Percentiles rank a stretch among this genome's conserved stretches.
Evolutionary conservation across 2,888 invertebrate genomes (phyloP).

Genomic region (Branchipolynoe longqiensis): DNA sequence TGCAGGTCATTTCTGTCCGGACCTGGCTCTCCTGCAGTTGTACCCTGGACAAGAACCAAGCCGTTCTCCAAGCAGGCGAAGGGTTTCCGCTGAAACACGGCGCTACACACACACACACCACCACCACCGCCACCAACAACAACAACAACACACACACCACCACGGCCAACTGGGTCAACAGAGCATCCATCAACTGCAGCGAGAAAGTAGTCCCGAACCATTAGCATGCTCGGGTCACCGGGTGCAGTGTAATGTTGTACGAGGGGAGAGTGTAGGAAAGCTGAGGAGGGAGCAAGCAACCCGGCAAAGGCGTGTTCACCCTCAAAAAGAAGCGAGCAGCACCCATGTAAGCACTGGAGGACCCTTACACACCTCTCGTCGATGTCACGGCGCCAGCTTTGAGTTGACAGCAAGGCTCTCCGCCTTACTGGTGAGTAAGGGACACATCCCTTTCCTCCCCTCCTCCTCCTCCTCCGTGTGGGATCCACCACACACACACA

Average conservation of each 20-base stretch:
- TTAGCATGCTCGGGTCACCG: conserved; percentile 52
- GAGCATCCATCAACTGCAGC: conserved; percentile 46
- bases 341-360: not conserved
- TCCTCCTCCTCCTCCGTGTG: too few species aligned
- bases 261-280: conserved; percentile 48
- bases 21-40: too few species aligned
- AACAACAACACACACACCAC: too few species aligned
- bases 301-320: not conserved
- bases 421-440: conserved; percentile 22
- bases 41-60: too few species aligned
- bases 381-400: conserved; percentile 20
- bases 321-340: not conserved
- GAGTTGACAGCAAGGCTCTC: not conserved
- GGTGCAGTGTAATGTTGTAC: conserved; percentile 55
- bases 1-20: not conserved
- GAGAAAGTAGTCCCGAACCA: conserved; percentile 51
- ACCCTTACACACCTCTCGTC: not conserved
- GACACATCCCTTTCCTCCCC: too few species aligned
- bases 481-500: not conserved
- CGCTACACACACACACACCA: not conserved
- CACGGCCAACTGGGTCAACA: conserved; percentile 39
- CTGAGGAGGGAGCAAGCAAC: not conserved
- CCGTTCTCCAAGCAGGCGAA: too few species aligned
- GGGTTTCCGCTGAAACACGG: too few species aligned
- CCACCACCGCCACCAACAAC: too few species aligned